Evolutionary conservation across 1,140 invertebrate species (phyloP).

Genomic region (Drosophila sechellia): DNA sequence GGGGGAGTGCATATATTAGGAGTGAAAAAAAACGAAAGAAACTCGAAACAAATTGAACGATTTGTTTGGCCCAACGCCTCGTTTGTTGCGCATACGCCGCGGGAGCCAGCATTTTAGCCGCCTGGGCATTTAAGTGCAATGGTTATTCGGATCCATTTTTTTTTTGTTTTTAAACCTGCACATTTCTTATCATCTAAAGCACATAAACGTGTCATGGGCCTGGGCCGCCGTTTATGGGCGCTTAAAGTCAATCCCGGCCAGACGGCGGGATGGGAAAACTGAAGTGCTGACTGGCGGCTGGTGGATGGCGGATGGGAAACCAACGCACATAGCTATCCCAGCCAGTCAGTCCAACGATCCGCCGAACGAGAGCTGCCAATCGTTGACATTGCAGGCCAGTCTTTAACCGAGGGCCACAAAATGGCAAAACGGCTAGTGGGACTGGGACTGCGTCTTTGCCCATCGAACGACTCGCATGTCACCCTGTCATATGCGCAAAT

Average conservation of each 20-base stretch:
- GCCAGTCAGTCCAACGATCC: slow-evolving; percentile 44
- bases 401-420: slow-evolving; percentile 31
- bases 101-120: slow-evolving; percentile 39
- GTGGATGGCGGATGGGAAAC: slow-evolving; percentile 55
- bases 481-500: slow-evolving; percentile 80
- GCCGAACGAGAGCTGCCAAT: slow-evolving; percentile 57
- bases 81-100: slow-evolving; percentile 70
- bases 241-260: slow-evolving; percentile 41
- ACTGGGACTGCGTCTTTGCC: slow-evolving; percentile 5
- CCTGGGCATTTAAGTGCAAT: slow-evolving; percentile 39
- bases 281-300: slow-evolving; percentile 4
- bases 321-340: slow-evolving; percentile 70
- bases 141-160: slow-evolving; percentile 5
- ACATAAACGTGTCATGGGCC: slow-evolving; percentile 60
- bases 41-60: slow-evolving; percentile 49
- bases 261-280: slow-evolving; percentile 18
- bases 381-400: slow-evolving; percentile 59
- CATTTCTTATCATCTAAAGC: slow-evolving; percentile 78
- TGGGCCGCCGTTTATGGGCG: slow-evolving; percentile 53
- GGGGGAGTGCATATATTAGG: slow-evolving; percentile 63
- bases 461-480: slow-evolving; percentile 61
- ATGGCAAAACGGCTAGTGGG: slow-evolving; percentile 2
- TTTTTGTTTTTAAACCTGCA: slow-evolving; percentile 16
- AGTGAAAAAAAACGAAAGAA: slow-evolving; percentile 18
- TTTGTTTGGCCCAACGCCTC: slow-evolving; percentile 66